Base-by-base conservation (phyloP, 2,113 vertebrate genomes). In the Cichladusa arquata region DNA sequence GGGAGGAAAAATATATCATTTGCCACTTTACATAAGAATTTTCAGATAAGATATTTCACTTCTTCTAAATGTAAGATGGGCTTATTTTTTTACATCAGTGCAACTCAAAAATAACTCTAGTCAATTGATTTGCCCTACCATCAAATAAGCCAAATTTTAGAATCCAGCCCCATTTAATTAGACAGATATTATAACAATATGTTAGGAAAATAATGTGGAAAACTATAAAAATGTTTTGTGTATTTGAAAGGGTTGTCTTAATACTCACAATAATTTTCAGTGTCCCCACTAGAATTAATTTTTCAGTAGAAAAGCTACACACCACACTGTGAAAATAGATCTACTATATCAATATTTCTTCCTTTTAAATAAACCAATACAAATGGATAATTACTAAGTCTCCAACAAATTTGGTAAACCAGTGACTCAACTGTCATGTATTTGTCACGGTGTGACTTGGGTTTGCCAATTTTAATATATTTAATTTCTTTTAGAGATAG, bases 331-430 rank as follows among this genome's bases (percentile, higher is more conserved):
- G 62, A 85, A 86, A 86, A 84, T 50, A 88, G 31, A 61, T 65
- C 58, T 31, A 23, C 13, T 72, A 8, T 79, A 72, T 72, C 77
- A 73, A n/a, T 56, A 67, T 3, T 28, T 82, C 44, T 90, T 90
- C 18, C 42, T 85, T 92, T 95, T 82, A 91, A 81, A 64, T 92
- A 92, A 95, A 16, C 26, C 18, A 61, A 13, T 73, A n/a, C 48
- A 92, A 86, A 12, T 57, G 40, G 44, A 57, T 87, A 92, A 95
- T 95, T 93, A 82, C 51, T 74, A 83, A 57, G 61, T 54, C 60
- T 85, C 44, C n/a, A 96, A 56, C 9, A 88, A 66, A 56, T 60
- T 86, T 70, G 64, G 42, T 66, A 92, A 79, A 88, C 25, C 36
- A 15, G 25, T 96, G 62, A 91, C 38, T 95, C 58, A 45, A 17